Percentiles rank a stretch among this genome's conserved stretches.
These are phyloP conservation scores for Fissipunctia ypsillon DNA, from an alignment of 2,888 invertebrate species.

Conservation along the genomic window DNA sequence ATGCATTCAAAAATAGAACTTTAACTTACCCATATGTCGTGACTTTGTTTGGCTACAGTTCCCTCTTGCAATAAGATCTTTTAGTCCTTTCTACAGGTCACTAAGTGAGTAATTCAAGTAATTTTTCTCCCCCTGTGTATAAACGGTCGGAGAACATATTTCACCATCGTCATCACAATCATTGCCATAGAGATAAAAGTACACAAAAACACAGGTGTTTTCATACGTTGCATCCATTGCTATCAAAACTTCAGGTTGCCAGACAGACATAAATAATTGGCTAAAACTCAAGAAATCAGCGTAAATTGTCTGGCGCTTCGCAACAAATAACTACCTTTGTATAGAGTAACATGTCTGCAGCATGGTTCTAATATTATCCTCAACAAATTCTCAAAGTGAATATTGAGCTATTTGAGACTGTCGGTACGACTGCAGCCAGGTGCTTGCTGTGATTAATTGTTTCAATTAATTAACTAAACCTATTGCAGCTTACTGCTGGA, in stretches of 20 bases:
- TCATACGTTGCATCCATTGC: conserved; percentile 14
- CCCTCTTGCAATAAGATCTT: not conserved
- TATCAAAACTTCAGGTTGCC: conserved; percentile 38
- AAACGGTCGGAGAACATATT: not conserved
- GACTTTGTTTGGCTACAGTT: no score
- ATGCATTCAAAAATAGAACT: not conserved
- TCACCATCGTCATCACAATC: not conserved
- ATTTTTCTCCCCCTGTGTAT: not conserved
- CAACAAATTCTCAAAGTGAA: conserved; percentile 45
- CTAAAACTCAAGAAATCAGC: conserved; percentile 53
- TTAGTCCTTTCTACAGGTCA: not conserved
- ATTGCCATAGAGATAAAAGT: conserved; percentile 3
- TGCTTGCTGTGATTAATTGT: conserved; percentile 48
- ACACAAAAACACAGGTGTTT: conserved; percentile 19
- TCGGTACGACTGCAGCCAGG: conserved; percentile 47
- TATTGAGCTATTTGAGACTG: conserved; percentile 40
- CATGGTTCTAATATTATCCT: conserved; percentile 36
- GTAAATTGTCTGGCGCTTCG: conserved; percentile 41
- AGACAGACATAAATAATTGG: conserved; percentile 48
- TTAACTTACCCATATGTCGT: not conserved
- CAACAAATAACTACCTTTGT: conserved; percentile 19
- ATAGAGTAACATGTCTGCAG: conserved; percentile 9
- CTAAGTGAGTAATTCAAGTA: not conserved
- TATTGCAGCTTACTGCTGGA: conserved; percentile 31
- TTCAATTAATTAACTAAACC: conserved; percentile 44